Evolutionary conservation across 2,888 invertebrate genomes (phyloP).

Genomic region (Xestia xanthographa): DNA sequence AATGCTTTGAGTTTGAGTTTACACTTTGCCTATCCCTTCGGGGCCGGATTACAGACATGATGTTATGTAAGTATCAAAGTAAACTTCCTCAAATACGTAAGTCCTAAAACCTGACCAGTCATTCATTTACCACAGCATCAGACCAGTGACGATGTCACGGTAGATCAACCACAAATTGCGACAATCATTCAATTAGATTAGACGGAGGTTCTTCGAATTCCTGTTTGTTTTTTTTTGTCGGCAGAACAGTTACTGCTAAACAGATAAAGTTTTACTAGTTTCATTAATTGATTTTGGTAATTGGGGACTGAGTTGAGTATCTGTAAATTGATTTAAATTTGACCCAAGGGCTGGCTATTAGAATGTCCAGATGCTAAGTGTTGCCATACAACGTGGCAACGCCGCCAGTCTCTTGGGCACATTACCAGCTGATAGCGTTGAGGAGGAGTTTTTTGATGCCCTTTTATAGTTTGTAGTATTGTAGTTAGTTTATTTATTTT

Average conservation of each 20-base stretch:
- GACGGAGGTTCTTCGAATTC: slow-evolving; percentile 10
- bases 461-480: too few relatives aligned
- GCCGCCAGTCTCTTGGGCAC: too few relatives aligned
- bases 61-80: too few relatives aligned
- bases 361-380: too few relatives aligned
- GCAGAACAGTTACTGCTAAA: not conserved
- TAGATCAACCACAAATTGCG: slow-evolving; percentile 31
- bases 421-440: too few relatives aligned
- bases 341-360: too few relatives aligned
- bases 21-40: too few relatives aligned
- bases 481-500: too few relatives aligned
- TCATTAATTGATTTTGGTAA: not conserved
- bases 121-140: not conserved
- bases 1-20: too few relatives aligned
- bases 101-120: not conserved
- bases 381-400: too few relatives aligned
- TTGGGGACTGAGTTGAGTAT: not conserved
- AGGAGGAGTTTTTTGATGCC: too few relatives aligned
- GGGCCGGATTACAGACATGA: too few relatives aligned
- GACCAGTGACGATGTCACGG: not conserved
- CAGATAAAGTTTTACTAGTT: slow-evolving; percentile 1
- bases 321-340: not conserved
- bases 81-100: not conserved
- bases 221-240: not conserved
- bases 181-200: slow-evolving; percentile 51